These are phyloP conservation scores for Bombus huntii DNA, from an alignment of 1,140 invertebrate species.

Conservation along the genomic window DNA sequence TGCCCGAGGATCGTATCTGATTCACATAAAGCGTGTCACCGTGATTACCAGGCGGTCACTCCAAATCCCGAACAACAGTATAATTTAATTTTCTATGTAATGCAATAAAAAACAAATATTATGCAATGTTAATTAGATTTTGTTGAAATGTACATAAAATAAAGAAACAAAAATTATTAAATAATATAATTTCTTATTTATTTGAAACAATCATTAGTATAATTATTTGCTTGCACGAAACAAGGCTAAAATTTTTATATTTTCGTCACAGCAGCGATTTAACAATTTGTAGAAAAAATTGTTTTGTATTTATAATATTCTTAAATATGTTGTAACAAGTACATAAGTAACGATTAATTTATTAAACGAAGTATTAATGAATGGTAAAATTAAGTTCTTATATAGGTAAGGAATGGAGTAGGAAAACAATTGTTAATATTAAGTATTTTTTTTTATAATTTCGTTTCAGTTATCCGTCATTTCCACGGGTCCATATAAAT, in stretches of 20 bases:
- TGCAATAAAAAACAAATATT: too few relatives aligned
- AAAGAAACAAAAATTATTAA: not conserved
- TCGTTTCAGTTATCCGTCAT: not conserved
- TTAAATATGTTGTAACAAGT: not conserved
- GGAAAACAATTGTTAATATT: conserved; percentile 22
- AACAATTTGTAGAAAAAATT: conserved; percentile 9
- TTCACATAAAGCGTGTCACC: too few relatives aligned
- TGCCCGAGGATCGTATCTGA: too few relatives aligned
- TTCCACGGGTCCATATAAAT: conserved; percentile 22
- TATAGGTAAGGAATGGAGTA: not conserved
- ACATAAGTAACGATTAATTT: conserved; percentile 15
- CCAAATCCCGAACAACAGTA: too few relatives aligned
- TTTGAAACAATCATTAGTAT: not conserved
- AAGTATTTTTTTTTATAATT: conserved; percentile 33
- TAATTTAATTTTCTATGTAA: too few relatives aligned
- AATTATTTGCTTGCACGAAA: not conserved
- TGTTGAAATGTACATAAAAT: too few relatives aligned
- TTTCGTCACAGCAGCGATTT: not conserved
- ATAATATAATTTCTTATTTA: not conserved
- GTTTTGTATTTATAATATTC: not conserved
- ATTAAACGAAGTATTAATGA: not conserved
- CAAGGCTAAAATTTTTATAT: not conserved
- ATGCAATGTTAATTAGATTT: too few relatives aligned
- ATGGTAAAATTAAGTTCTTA: conserved; percentile 6
- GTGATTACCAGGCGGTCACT: too few relatives aligned